Evolutionary conservation across 2,888 invertebrate genomes (phyloP).

Genomic region (Drosophila cognata): DNA sequence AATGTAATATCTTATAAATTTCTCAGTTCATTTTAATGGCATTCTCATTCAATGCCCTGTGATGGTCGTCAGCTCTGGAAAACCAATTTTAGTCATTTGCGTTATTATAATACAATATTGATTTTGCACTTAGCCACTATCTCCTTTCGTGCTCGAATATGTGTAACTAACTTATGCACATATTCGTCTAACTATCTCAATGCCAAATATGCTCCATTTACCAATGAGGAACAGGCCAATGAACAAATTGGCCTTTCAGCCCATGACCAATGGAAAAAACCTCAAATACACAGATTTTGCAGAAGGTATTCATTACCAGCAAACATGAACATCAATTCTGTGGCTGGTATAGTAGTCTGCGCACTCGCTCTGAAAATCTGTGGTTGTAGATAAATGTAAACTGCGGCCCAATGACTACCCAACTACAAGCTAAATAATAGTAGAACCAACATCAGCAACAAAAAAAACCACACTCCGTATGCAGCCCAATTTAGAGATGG

Average conservation of each 20-base stretch:
- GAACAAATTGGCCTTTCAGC: constrained; percentile 46
- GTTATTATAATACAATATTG: constrained; percentile 1
- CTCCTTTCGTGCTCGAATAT: background rate
- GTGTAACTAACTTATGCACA: constrained; percentile 4
- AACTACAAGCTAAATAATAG: constrained; percentile 73
- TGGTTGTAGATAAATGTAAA: constrained; percentile 68
- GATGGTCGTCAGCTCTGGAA: background rate
- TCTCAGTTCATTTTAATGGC: background rate
- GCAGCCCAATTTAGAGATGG: constrained; percentile 32
- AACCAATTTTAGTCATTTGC: background rate
- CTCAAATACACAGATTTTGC: constrained; percentile 47
- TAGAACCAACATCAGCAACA: constrained; percentile 38
- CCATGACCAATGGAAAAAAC: constrained; percentile 24
- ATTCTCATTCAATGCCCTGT: background rate
- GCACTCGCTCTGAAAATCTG: constrained; percentile 7
- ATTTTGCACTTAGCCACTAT: constrained; percentile 9
- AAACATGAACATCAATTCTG: constrained; percentile 69
- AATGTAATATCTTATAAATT: background rate
- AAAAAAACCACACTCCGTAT: constrained; percentile 14
- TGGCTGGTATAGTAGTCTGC: constrained; percentile 45
- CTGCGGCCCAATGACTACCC: constrained; percentile 59
- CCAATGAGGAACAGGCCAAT: constrained; percentile 13
- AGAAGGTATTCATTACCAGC: constrained; percentile 70
- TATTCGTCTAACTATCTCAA: background rate
- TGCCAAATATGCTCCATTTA: constrained; percentile 23